phyloP scores from a whole-genome alignment of 37 sponge, comb jelly and placozoan genomes.

The Ephydatia muelleri region DNA sequence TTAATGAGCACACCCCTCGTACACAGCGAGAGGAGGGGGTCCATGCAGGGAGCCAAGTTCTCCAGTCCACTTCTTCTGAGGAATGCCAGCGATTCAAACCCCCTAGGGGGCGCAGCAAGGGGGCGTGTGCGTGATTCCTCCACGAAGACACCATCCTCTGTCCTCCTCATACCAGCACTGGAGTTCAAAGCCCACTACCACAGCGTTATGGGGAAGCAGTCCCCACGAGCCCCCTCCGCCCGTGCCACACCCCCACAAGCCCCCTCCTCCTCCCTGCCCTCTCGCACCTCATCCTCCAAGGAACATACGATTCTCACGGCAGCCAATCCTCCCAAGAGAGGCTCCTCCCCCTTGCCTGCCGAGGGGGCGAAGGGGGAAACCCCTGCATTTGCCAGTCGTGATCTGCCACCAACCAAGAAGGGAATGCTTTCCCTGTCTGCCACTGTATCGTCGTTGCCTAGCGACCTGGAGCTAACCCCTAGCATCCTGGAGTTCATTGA shows the following conservation, averaged over 20 bases:
- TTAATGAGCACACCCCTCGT: too few species aligned
- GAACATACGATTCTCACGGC: not conserved
- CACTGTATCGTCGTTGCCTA: slow-evolving; percentile 64
- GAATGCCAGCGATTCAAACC: not conserved
- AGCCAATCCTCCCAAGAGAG: not conserved
- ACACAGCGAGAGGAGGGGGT: too few species aligned
- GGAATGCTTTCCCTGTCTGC: slow-evolving; percentile 62
- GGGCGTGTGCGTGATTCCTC: not conserved
- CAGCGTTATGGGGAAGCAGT: slow-evolving; percentile 35
- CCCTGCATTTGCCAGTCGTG: slow-evolving; percentile 1
- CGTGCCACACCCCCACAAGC: not conserved
- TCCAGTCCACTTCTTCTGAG: slow-evolving; percentile 2
- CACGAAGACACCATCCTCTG: too few species aligned
- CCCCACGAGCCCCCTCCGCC: not conserved
- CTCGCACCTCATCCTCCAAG: not conserved
- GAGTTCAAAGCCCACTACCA: slow-evolving; percentile 68
- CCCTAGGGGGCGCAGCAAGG: not conserved
- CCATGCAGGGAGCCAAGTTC: too few species aligned
- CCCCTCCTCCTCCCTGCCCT: not conserved
- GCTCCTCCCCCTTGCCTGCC: not conserved
- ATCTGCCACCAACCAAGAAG: slow-evolving; percentile 29
- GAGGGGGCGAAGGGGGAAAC: too few species aligned
- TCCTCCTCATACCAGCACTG: slow-evolving; percentile 66
- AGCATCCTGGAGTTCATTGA: slow-evolving; percentile 87
- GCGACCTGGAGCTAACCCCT: slow-evolving; percentile 63